phyloP scores from a whole-genome alignment of 2,797 vertebrate species.

The Champsocephalus gunnari region DNA sequence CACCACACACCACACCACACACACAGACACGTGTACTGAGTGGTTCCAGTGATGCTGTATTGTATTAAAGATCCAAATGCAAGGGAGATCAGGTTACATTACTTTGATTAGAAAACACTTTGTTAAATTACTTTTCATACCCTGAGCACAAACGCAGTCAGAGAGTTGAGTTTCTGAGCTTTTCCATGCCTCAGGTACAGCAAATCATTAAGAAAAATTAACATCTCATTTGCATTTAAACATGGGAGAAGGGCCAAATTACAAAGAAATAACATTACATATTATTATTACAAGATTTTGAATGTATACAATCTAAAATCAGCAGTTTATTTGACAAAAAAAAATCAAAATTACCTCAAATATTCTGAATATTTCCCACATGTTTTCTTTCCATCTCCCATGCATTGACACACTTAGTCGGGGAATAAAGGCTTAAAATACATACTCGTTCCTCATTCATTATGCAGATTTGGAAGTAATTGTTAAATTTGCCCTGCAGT shows the following conservation, averaged over 20 bases:
- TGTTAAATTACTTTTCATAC: slow-evolving; percentile 85
- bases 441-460: slow-evolving; percentile 87
- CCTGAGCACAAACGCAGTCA: slow-evolving; percentile 80
- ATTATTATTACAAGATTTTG: not conserved
- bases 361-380: slow-evolving; percentile 20
- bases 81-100: slow-evolving; percentile 76
- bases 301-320: not conserved
- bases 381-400: slow-evolving; percentile 37
- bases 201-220: slow-evolving; percentile 86
- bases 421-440: slow-evolving; percentile 79
- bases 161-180: slow-evolving; percentile 74
- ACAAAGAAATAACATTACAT: slow-evolving; percentile 21
- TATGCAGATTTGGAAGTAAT: slow-evolving; percentile 90
- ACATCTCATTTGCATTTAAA: slow-evolving; percentile 85
- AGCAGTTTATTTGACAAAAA: not conserved
- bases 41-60: slow-evolving; percentile 53
- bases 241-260: slow-evolving; percentile 53
- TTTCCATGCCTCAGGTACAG: slow-evolving; percentile 77
- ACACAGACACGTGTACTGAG: slow-evolving; percentile 19
- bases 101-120: slow-evolving; percentile 83
- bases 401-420: slow-evolving; percentile 63
- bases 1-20: not conserved
- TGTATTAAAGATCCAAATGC: slow-evolving; percentile 66
- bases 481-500: slow-evolving; percentile 90
- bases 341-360: not conserved